These are phyloP conservation scores for Brienomyrus longianalis DNA, from an alignment of 2,113 vertebrate genomes.

Conservation along the genomic window DNA sequence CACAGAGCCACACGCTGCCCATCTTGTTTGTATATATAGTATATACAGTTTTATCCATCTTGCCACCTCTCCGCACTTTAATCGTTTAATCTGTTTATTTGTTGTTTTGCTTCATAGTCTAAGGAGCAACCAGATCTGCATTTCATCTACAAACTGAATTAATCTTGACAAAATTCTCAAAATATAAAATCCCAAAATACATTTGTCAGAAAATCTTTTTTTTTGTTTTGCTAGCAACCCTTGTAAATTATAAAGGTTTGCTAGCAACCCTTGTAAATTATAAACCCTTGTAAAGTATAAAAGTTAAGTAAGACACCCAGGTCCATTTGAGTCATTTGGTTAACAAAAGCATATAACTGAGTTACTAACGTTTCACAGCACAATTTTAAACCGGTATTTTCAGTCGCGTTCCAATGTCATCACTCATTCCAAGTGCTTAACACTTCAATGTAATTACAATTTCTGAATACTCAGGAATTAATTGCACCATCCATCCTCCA, in stretches of 20 bases:
- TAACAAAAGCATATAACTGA: neutral
- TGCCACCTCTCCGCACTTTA: neutral
- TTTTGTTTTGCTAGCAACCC: too few relatives aligned
- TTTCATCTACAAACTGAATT: neutral
- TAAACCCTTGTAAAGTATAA: neutral
- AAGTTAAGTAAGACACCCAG: neutral
- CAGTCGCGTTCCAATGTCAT: neutral
- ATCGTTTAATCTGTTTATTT: neutral
- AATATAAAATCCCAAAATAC: too few relatives aligned
- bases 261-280: too few relatives aligned
- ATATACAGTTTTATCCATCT: neutral
- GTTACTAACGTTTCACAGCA: neutral
- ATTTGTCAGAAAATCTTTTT: too few relatives aligned
- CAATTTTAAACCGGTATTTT: neutral
- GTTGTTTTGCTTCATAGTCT: neutral
- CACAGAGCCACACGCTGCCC: too few relatives aligned
- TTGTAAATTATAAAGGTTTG: too few relatives aligned
- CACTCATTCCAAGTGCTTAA: neutral
- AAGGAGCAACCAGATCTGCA: neutral
- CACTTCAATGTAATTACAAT: neutral
- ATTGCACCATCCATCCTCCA: neutral
- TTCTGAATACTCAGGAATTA: neutral
- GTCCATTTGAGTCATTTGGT: neutral
- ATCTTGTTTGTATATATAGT: too few relatives aligned
- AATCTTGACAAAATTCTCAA: too few relatives aligned